Conservation (phyloP, 2,113 vertebrate species). For the Xiphias gladius region DNA sequence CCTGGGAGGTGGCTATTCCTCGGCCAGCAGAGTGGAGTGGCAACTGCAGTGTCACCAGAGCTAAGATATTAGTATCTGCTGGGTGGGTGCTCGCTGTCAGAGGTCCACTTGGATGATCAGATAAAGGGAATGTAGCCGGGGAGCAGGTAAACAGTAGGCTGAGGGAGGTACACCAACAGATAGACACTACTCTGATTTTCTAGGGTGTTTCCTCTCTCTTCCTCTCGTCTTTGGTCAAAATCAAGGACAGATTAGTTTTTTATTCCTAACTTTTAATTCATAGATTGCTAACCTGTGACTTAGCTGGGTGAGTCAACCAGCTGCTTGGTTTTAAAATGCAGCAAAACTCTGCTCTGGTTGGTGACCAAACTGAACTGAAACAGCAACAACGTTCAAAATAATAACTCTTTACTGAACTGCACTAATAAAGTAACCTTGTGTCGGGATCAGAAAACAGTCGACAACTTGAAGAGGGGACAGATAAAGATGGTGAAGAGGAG, state of each 20-base stretch:
- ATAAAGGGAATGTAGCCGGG: constrained; percentile 37
- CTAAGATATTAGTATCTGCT: constrained; percentile 38
- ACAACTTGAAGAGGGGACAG: neutral
- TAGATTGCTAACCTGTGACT: neutral
- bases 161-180: neutral
- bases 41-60: constrained; percentile 4
- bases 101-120: constrained; percentile 43
- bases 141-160: constrained; percentile 9
- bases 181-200: neutral
- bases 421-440: neutral
- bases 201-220: neutral
- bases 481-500: neutral
- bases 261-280: neutral
- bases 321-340: constrained; percentile 23
- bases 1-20: constrained; percentile 17
- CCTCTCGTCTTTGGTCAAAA: neutral
- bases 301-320: neutral
- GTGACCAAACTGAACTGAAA: neutral
- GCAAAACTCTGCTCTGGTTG: neutral
- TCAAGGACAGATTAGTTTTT: neutral
- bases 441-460: neutral
- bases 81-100: constrained; percentile 33
- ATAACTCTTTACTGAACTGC: neutral
- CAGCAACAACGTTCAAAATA: neutral
- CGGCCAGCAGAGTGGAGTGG: neutral